A percentile compares a stretch with the other conserved stretches of the same genome.
Conservation (phyloP, 2,797 vertebrate genomes). For the Rhyacichthys aspro region DNA sequence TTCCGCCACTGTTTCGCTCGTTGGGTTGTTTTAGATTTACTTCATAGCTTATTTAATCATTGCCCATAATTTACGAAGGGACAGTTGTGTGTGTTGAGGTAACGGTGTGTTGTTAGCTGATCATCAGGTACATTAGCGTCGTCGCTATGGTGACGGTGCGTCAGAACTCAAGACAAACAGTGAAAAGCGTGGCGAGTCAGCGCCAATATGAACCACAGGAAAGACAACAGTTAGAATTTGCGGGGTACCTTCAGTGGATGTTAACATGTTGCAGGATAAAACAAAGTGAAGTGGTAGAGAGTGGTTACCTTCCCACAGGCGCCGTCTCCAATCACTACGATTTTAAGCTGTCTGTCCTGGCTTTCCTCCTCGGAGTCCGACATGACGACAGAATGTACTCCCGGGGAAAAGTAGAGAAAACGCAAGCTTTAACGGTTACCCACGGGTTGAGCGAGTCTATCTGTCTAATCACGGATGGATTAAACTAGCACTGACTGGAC, state of each 20-base stretch:
- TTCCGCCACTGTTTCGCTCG: no score
- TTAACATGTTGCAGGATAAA: neutral
- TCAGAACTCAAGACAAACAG: neutral
- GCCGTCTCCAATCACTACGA: conserved; percentile 95
- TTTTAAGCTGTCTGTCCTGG: conserved; percentile 93
- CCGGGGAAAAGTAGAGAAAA: conserved; percentile 3
- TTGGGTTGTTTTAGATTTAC: no score
- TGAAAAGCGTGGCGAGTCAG: neutral
- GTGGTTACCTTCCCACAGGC: conserved; percentile 95
- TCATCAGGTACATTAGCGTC: neutral
- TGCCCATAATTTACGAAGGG: no score
- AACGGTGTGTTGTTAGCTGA: neutral
- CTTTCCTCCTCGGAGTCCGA: conserved; percentile 97
- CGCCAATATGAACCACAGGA: neutral
- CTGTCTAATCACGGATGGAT: conserved; percentile 68
- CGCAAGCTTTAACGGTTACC: neutral
- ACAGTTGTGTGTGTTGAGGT: neutral
- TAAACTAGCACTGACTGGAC: conserved; percentile 61
- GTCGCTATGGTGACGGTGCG: conserved; percentile 11
- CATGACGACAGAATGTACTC: conserved; percentile 74
- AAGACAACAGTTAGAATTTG: neutral
- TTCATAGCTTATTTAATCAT: no score
- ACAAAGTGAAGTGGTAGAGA: neutral
- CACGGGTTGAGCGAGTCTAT: conserved; percentile 13
- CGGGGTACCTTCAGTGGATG: no score